A percentile compares a stretch with the other conserved stretches of the same genome.
These are phyloP conservation scores for Botia kubotai DNA, from an alignment of 2,797 vertebrate species.

Conservation along the genomic window DNA sequence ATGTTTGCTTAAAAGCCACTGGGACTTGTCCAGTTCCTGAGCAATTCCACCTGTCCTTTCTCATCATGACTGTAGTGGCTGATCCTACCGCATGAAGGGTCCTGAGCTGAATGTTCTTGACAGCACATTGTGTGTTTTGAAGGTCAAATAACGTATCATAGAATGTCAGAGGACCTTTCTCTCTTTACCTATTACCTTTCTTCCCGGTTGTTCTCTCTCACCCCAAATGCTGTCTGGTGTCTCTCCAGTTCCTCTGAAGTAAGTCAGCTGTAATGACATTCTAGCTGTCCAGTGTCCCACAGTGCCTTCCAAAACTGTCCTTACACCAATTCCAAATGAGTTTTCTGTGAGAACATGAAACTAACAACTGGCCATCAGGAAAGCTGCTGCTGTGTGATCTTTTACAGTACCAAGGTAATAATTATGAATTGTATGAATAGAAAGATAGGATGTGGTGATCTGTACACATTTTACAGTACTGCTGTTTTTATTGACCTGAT, in stretches of 20 bases:
- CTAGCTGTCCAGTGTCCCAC: constrained; percentile 54
- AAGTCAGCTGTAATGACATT: constrained; percentile 56
- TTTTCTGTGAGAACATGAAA: constrained; percentile 33
- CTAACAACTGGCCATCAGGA: background rate
- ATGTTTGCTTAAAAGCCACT: constrained; percentile 29
- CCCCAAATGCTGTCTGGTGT: constrained; percentile 55
- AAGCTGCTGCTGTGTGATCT: constrained; percentile 16
- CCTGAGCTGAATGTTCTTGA: constrained; percentile 16
- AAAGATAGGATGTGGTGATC: background rate
- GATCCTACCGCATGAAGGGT: constrained; percentile 1
- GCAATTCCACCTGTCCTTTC: constrained; percentile 7
- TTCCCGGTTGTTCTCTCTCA: constrained; percentile 15
- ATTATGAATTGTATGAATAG: constrained; percentile 29
- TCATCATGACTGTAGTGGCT: constrained; percentile 13
- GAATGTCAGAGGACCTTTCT: constrained; percentile 22
- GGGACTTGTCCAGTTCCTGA: constrained; percentile 6
- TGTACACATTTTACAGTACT: background rate
- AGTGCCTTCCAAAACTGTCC: constrained; percentile 40
- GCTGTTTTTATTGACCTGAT: background rate
- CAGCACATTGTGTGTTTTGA: constrained; percentile 31
- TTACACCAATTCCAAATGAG: constrained; percentile 27
- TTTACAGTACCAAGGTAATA: background rate
- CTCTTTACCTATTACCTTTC: background rate
- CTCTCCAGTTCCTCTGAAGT: constrained; percentile 57
- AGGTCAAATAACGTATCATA: constrained; percentile 39